These are phyloP conservation scores for Siderastrea siderea DNA, from an alignment of 92 coral and sea anemone species.

Conservation along the genomic window DNA sequence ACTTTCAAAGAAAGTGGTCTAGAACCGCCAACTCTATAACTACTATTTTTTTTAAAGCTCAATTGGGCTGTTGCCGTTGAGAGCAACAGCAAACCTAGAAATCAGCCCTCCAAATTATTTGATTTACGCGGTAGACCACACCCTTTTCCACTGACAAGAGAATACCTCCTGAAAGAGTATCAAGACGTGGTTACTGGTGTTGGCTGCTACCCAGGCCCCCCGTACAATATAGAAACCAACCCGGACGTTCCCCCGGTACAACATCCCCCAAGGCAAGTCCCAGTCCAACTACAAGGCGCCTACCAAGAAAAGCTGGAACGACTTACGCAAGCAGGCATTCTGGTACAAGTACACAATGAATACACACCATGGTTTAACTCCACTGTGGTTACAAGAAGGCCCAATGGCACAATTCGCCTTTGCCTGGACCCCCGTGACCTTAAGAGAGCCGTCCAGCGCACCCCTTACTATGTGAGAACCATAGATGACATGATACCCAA, in stretches of 20 bases:
- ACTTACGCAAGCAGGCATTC: constrained; percentile 54
- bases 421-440: constrained; percentile 66
- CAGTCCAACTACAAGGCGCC: no score
- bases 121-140: constrained; percentile 31
- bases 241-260: constrained; percentile 59
- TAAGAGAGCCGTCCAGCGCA: no score
- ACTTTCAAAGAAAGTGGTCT: no score
- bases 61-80: no score
- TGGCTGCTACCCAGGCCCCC: constrained; percentile 67
- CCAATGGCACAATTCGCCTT: constrained; percentile 60
- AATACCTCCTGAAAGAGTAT: constrained; percentile 58
- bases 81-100: neutral
- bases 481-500: no score
- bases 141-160: constrained; percentile 65
- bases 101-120: neutral
- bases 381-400: constrained; percentile 50
- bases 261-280: constrained; percentile 6
- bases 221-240: neutral
- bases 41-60: no score
- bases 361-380: constrained; percentile 58
- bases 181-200: constrained; percentile 69
- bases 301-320: constrained; percentile 41
- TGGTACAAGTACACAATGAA: constrained; percentile 23
- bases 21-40: no score
- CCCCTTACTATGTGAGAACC: no score